These are phyloP conservation scores for Acanthosepion lycidas DNA, from an alignment of 2,888 invertebrate genomes.

Conservation along the genomic window DNA sequence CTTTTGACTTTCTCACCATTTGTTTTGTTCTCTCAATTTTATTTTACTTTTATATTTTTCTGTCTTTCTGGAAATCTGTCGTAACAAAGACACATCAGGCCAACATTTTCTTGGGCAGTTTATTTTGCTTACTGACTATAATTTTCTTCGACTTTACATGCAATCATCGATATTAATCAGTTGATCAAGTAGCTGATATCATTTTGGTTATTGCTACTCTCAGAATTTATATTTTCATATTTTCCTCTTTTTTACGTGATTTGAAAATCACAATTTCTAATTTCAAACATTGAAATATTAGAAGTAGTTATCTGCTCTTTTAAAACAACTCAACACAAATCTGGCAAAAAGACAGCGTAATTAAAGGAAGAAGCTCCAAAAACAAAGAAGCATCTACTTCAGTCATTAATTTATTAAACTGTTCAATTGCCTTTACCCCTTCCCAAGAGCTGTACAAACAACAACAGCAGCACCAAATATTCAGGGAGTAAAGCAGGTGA, in stretches of 20 bases:
- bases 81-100: too few relatives aligned
- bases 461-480: too few relatives aligned
- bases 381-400: too few relatives aligned
- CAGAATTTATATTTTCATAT: background rate
- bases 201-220: background rate
- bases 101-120: background rate
- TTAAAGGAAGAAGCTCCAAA: too few relatives aligned
- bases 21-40: too few relatives aligned
- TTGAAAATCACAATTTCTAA: background rate
- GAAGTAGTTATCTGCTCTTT: background rate
- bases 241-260: background rate
- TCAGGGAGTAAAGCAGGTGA: too few relatives aligned
- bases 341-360: too few relatives aligned
- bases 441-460: background rate
- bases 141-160: background rate
- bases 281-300: background rate
- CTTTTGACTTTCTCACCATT: too few relatives aligned
- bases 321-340: too few relatives aligned
- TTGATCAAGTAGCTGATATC: background rate
- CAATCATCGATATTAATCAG: background rate
- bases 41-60: too few relatives aligned
- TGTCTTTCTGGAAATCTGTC: too few relatives aligned
- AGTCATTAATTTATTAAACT: background rate
- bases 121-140: background rate
- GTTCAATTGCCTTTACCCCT: background rate